Evolutionary conservation across 2,797 vertebrate species (phyloP), one percentile per base, ranked within the genome.

Genomic region (Zenarchopterus dispar): DNA sequence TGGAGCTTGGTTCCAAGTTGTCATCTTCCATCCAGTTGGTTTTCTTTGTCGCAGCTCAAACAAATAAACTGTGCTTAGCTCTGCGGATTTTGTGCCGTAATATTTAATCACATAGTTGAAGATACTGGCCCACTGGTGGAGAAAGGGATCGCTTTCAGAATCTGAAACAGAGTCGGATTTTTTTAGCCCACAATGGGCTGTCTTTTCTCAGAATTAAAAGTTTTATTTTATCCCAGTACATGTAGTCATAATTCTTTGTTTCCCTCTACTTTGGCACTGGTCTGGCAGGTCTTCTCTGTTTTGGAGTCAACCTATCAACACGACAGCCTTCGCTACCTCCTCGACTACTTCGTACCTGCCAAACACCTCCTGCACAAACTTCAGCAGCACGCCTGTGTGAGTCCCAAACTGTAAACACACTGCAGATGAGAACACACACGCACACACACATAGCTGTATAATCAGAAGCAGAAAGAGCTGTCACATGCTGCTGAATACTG

Each of bases 301-400:
- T 81, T 94, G 68, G 94, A 94, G 87, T 92, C 93, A 6, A 94
- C 93, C n/a, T 94, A 94, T 78, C 93, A 94, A 52, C 93, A 94
- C 7, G 94, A 94, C 89, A 93, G 93, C 75, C 89, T 94, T 47
- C 91, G 94, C 53, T 94, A 93, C 87, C 92, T 94, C 66, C 78
- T 94, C 77, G 94, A 94, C 80, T 94, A 91, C 86, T 94, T 94
- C 7, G 91, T 94, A 67, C 94, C 94, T 18, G 93, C 94, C 52
- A 94, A 94, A 70, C 93, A 94, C 66, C 93, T 94, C 67, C 89
- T 94, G 60, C 93, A 94, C 80, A 92, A 89, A 73, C 89, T 94
- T 22, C 94, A 94, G 84, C 94, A 94, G 70, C 93, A 94, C 24
- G 94, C 94, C 56, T 94, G 94, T 45, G 94, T 94, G 89, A 93